Evolutionary conservation across 2,888 invertebrate genomes (phyloP).

Genomic region (Chrysopilus asiliformis): DNA sequence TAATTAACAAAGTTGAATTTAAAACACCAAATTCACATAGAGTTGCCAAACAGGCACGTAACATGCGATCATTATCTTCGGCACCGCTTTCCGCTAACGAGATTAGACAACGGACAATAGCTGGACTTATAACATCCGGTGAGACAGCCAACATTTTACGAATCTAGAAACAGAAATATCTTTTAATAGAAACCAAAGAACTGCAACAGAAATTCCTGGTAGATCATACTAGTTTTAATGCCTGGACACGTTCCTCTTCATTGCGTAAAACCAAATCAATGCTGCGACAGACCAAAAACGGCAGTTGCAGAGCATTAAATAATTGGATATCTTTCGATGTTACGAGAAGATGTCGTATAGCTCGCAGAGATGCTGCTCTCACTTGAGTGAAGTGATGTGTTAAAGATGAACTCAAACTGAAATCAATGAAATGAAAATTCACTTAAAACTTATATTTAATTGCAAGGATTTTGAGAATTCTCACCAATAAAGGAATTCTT

Average conservation of each 20-base stretch:
- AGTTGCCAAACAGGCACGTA: conserved; percentile 74
- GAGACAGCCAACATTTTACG: conserved; percentile 49
- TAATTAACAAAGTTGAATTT: conserved; percentile 66
- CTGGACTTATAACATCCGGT: conserved; percentile 56
- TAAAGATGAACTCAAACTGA: conserved; percentile 71
- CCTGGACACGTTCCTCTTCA: conserved; percentile 86
- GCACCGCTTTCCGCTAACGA: conserved; percentile 68
- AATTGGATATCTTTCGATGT: conserved; percentile 63
- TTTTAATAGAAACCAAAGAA: neutral
- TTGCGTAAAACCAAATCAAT: conserved; percentile 81
- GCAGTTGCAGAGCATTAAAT: conserved; percentile 69
- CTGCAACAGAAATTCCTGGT: too few species aligned
- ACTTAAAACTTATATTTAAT: conserved; percentile 16
- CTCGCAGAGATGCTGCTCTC: conserved; percentile 76
- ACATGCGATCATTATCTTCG: conserved; percentile 69
- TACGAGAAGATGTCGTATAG: conserved; percentile 69
- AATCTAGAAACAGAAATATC: conserved; percentile 18
- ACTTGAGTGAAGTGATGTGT: conserved; percentile 81
- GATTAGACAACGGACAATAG: conserved; percentile 65
- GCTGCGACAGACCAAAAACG: conserved; percentile 69
- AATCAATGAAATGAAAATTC: conserved; percentile 20
- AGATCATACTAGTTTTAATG: conserved; percentile 62
- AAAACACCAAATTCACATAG: conserved; percentile 79
- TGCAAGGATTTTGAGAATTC: conserved; percentile 8
- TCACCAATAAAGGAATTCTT: conserved; percentile 74